Percentiles rank a stretch among this genome's conserved stretches.
These are phyloP conservation scores for Gallinago stenura DNA, from an alignment of 2,797 vertebrate genomes.

Conservation along the genomic window DNA sequence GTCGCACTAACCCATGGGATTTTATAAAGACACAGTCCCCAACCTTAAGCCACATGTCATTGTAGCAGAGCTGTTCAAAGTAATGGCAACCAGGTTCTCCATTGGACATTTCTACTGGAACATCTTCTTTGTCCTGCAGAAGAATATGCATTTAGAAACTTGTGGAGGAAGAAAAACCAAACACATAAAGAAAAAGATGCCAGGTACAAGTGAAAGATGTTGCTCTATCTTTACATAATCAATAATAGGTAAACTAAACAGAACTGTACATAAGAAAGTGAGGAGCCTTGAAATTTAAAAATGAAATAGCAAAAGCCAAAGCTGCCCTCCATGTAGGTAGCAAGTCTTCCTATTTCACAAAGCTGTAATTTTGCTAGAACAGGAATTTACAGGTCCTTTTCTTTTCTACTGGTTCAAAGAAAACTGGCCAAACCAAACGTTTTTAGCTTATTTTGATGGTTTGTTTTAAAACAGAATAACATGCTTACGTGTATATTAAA, in stretches of 20 bases:
- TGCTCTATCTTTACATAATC: not conserved
- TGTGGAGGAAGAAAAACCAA: conserved; percentile 4
- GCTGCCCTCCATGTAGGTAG: rapidly evolving
- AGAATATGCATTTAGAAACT: conserved; percentile 12
- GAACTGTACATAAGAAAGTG: not conserved
- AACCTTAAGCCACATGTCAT: conserved; percentile 94
- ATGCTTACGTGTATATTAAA: not conserved
- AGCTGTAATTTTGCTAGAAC: not conserved
- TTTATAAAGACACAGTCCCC: conserved; percentile 96
- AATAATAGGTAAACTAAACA: not conserved
- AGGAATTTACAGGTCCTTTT: not conserved
- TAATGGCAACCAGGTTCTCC: conserved; percentile 96
- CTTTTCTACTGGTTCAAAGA: not conserved
- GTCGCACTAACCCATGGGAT: conserved; percentile 93
- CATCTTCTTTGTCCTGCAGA: conserved; percentile 93
- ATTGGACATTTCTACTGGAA: conserved; percentile 92
- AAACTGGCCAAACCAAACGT: not conserved
- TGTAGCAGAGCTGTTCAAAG: conserved; percentile 95
- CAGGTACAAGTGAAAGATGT: not conserved
- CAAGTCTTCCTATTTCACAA: not conserved
- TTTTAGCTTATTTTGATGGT: not conserved
- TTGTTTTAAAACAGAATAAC: not conserved
- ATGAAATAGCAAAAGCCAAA: not conserved
- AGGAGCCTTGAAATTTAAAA: not conserved
- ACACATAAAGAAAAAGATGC: not conserved